Base-by-base conservation (phyloP, 64 coral and sea anemone genomes). In the Actinia tenebrosa region DNA sequence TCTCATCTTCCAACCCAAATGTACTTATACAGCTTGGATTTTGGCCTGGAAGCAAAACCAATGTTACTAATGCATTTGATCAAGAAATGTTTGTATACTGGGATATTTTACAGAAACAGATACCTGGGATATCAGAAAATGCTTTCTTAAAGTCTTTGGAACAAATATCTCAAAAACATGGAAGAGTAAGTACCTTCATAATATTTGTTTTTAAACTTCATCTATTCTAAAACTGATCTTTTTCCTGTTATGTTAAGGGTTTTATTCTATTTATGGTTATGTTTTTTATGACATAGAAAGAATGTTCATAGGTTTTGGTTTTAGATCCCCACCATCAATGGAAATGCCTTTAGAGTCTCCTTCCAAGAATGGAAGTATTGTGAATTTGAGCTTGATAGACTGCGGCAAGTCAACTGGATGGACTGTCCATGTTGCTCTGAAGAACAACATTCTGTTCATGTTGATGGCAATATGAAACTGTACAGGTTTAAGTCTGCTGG, bases 391-490 rank as follows among this genome's bases (percentile, higher is more conserved):
- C 19, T 95, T 10, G 71, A 95, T 60, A 20, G 16, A 14, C 6
- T 91, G 18, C 55, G 56, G 14, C n/a, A 91, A 15, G 61, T 66
- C 43, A 54, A 91, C 71, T 95, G 93, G 86, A 88, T 95, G 89
- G 10, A 25, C 16, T 95, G 93, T 60, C 93, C 93, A 80, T 27
- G 84, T 11, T 95, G 93, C 79, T 52, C 44, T n/a, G 86, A 88
- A 16, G 5, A 60, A 19, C 93, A 90, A 75, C 86, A 94, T 77
- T 94, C 93, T 53, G 61, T 87, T 45, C 93, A 94, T 83, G 79
- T 94, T 44, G 93, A 94, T 91, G 93, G 93, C 8, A 94, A 94
- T 61, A 94, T 94, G 93, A 94, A 94, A 45, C 75, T 94, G 8
- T 94, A 94, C 80, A 19, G 93, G 20, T 94, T 90, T 80, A 77